phyloP scores from a whole-genome alignment of 2,888 invertebrate genomes.

The Eledona agricola region DNA sequence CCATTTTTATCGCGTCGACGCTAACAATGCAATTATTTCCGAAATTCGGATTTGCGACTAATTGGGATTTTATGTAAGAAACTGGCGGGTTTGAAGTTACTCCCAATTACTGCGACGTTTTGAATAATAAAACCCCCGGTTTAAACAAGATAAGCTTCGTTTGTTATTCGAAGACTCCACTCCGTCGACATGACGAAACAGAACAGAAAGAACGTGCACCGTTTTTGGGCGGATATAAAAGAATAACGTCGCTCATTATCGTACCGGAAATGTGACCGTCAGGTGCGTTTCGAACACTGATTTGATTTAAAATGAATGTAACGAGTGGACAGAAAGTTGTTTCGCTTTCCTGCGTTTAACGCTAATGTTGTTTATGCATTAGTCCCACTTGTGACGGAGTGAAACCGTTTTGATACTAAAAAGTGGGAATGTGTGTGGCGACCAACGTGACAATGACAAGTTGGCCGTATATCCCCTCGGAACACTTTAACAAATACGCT shows the following conservation, averaged over 20 bases:
- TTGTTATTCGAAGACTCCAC: not conserved
- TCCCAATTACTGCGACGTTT: conserved; percentile 18
- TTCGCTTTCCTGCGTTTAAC: conserved; percentile 14
- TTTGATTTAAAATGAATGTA: too few species aligned
- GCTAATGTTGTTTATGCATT: conserved; percentile 19
- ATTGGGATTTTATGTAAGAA: conserved; percentile 26
- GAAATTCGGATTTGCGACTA: conserved; percentile 11
- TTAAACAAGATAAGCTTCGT: conserved; percentile 9
- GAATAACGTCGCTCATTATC: too few species aligned
- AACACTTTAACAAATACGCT: conserved; percentile 47
- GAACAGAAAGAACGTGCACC: conserved; percentile 1
- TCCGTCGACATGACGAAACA: not conserved
- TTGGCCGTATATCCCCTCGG: conserved; percentile 45
- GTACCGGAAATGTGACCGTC: too few species aligned
- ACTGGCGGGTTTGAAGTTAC: conserved; percentile 12
- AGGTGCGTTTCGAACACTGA: too few species aligned
- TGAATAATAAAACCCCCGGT: conserved; percentile 13
- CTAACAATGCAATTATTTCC: conserved; percentile 6
- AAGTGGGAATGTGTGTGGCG: conserved; percentile 39
- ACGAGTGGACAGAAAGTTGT: not conserved
- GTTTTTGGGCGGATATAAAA: too few species aligned
- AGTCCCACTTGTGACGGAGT: conserved; percentile 27
- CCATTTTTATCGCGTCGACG: not conserved
- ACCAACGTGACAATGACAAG: conserved; percentile 49
- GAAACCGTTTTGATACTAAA: conserved; percentile 27